These are phyloP conservation scores for Cancer borealis DNA, from an alignment of 2,888 invertebrate species.

Conservation along the genomic window DNA sequence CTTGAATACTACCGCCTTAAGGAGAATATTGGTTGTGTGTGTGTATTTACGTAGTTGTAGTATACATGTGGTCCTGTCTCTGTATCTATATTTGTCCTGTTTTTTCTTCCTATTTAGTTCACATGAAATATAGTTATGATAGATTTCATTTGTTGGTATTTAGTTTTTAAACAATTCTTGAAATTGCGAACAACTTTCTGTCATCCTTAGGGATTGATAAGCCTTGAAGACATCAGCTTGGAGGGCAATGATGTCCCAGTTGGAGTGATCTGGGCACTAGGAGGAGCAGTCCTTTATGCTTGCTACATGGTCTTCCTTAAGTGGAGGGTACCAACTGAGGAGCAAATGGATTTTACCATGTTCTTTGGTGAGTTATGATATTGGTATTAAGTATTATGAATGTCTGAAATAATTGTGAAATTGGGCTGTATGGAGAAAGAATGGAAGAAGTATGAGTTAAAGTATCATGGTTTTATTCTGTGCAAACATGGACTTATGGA, in stretches of 20 bases:
- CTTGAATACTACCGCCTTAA: too few relatives aligned
- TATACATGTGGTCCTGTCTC: too few relatives aligned
- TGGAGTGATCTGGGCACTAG: slow-evolving; percentile 89
- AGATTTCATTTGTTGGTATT: not conserved
- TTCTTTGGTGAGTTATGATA: slow-evolving; percentile 90
- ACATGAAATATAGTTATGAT: not conserved
- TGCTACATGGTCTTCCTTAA: slow-evolving; percentile 92
- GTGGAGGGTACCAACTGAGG: slow-evolving; percentile 93
- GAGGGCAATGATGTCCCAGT: slow-evolving; percentile 85
- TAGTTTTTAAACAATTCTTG: not conserved
- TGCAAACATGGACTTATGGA: not conserved
- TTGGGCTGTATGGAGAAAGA: too few relatives aligned
- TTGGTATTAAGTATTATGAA: not conserved
- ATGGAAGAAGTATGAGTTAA: not conserved
- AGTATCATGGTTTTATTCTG: not conserved
- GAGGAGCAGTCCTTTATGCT: slow-evolving; percentile 94
- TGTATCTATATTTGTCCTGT: too few relatives aligned
- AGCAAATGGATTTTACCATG: slow-evolving; percentile 95
- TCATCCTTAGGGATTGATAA: slow-evolving; percentile 85
- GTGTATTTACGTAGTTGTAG: too few relatives aligned
- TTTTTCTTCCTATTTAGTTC: too few relatives aligned
- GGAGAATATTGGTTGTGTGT: too few relatives aligned
- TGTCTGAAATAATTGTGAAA: too few relatives aligned
- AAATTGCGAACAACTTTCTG: not conserved
- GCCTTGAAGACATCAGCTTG: slow-evolving; percentile 86